A percentile compares a stretch with the other conserved stretches of the same genome.
Evolutionary conservation across 2,797 vertebrate species (phyloP).

Genomic region (Mormyrops attenuatus): DNA sequence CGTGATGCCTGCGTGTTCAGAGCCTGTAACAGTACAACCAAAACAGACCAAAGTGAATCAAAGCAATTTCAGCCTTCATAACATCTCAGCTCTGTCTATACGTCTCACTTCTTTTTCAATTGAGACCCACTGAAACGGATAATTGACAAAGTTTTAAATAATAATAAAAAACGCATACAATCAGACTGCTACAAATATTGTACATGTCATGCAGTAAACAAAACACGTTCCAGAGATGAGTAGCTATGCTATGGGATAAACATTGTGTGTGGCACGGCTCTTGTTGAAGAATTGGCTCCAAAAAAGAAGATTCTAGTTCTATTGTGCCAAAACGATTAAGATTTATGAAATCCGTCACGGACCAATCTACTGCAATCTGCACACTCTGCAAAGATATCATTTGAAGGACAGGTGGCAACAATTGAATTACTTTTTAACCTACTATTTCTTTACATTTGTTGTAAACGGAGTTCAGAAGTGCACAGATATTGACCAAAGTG

Average conservation of each 20-base stretch:
- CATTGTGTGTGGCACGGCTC: not conserved
- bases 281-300: not conserved
- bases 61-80: not conserved
- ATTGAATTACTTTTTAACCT: not conserved
- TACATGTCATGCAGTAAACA: not conserved
- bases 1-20: not conserved
- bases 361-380: not conserved
- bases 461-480: not conserved
- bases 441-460: not conserved
- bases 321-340: not conserved
- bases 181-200: not conserved
- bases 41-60: not conserved
- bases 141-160: not conserved
- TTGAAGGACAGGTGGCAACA: not conserved
- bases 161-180: not conserved
- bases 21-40: not conserved
- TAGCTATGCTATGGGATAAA: not conserved
- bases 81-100: not conserved
- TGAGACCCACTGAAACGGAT: too few species aligned
- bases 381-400: not conserved
- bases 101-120: not conserved
- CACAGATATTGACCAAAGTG: not conserved
- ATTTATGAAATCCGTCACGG: not conserved
- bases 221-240: not conserved
- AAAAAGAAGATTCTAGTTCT: not conserved